Evolutionary conservation across 2,797 vertebrate genomes (phyloP), one percentile per base, ranked within the genome.

Genomic region (Acanthurus lineatus): DNA sequence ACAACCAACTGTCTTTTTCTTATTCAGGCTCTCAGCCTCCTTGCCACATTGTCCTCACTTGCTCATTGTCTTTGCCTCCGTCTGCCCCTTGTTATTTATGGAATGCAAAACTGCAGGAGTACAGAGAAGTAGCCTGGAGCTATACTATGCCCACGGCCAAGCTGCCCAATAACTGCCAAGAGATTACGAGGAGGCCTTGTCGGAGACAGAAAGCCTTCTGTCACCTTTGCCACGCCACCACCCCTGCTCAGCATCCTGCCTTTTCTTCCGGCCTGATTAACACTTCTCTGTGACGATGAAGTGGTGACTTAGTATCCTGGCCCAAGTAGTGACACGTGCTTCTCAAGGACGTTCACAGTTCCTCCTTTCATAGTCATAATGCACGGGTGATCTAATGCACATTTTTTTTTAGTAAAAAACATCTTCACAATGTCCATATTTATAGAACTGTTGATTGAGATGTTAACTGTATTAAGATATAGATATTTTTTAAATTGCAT

Each of bases 1-100:
- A 93, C 91, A 94, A 93, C 91, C 89, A 84, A 92, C 90, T 91
- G 93, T 87, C 93, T 92, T 81, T 89, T 94, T 90, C 92, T 94
- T 92, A 94, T 94, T 95, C 91, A 93, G 86, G 79, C 92, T 86
- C 89, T 85, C 90, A 89, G 85, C 92, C 86, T 90, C 80, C 87
- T 92, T 75, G 87, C 86, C 81, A 90, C 88, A 91, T 92, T 91
- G 92, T 95, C 91, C 90, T 92, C 90, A 84, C 84, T 83, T 77
- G 73, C 66, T 88, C 81, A 94, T 95, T 94, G 93, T 95, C 87
- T 92, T 85, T 81, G 79, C 81, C 72, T 82, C 84, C n/a, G 72
- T 88, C 87, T 91, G 89, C 87, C 89, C 89, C 86, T 86, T 75
- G 90, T 94, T 94, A 93, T 95, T 95, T 94, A 91, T 91, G 85